Conservation (phyloP, 2,888 invertebrate species). For the Labia minor region DNA sequence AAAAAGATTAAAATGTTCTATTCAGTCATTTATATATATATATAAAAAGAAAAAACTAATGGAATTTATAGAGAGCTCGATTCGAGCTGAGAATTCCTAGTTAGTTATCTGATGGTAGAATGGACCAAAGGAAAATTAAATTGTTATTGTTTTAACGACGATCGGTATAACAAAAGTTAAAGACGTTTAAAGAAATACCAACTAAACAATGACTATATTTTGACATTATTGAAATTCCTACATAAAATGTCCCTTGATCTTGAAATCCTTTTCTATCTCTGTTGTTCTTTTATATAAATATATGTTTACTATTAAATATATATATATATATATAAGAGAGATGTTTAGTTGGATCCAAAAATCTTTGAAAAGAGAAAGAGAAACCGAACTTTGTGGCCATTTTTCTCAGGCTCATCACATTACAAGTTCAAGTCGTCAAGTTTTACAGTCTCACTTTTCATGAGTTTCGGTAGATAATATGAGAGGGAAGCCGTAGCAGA, state of each 20-base stretch:
- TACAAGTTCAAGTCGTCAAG: background rate
- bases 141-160: background rate
- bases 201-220: background rate
- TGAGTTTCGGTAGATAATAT: background rate
- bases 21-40: no score
- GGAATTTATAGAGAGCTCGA: background rate
- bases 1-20: no score
- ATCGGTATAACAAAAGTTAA: background rate
- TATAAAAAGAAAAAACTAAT: background rate
- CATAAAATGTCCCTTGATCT: background rate
- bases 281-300: no score
- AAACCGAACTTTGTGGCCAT: background rate
- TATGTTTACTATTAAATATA: no score
- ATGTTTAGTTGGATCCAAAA: background rate
- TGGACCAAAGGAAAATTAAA: background rate
- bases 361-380: background rate
- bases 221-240: background rate
- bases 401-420: background rate
- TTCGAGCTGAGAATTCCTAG: background rate
- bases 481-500: background rate
- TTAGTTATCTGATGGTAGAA: background rate
- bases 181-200: background rate
- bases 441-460: background rate
- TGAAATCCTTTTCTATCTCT: background rate
- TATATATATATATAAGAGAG: no score